Evolutionary conservation across 2,888 invertebrate genomes (phyloP).

Genomic region (Tuberolachnus salignus): DNA sequence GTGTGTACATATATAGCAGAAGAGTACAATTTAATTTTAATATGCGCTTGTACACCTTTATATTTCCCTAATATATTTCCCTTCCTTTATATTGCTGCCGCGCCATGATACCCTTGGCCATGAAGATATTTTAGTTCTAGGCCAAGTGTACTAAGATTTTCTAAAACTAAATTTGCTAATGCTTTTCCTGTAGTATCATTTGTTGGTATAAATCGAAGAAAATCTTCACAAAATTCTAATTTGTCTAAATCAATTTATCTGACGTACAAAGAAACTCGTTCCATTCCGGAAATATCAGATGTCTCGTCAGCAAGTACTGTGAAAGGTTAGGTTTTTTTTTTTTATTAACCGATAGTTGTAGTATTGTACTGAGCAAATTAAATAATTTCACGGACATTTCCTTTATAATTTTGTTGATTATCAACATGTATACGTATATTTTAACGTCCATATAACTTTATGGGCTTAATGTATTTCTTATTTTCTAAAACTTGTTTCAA

Average conservation of each 20-base stretch:
- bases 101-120: constrained; percentile 14
- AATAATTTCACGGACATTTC: background rate
- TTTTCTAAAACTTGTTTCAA: background rate
- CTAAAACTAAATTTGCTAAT: constrained; percentile 16
- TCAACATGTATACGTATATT: constrained; percentile 60
- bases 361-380: constrained; percentile 34
- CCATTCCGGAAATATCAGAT: constrained; percentile 59
- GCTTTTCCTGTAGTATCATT: constrained; percentile 16
- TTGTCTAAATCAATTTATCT: constrained; percentile 57
- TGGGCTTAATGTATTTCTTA: constrained; percentile 7
- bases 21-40: constrained; percentile 7
- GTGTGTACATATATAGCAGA: constrained; percentile 11
- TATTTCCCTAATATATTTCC: constrained; percentile 6
- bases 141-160: constrained; percentile 10
- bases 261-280: constrained; percentile 60
- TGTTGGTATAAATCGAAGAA: constrained; percentile 29
- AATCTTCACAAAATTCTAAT: constrained; percentile 20
- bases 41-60: constrained; percentile 13
- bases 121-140: constrained; percentile 1
- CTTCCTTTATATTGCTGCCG: constrained; percentile 9
- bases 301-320: constrained; percentile 58
- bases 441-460: constrained; percentile 58
- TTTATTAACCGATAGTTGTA: too few species aligned
- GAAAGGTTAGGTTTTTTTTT: too few species aligned
- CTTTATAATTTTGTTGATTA: background rate